Base-by-base conservation (phyloP, 2,797 vertebrate species). In the Neoniphon sammara region DNA sequence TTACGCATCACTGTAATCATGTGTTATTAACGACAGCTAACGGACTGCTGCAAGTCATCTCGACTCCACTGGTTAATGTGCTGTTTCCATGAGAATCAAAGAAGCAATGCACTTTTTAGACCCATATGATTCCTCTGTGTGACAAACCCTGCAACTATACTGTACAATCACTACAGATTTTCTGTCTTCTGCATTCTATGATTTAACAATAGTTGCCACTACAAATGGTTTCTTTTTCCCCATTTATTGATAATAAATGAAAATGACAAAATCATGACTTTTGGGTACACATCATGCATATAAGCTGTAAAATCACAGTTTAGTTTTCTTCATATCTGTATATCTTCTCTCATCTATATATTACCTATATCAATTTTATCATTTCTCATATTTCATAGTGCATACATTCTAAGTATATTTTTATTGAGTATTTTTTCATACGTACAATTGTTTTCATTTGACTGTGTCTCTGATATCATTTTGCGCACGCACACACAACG, bases 31-130 rank as follows among this genome's bases (percentile, higher is more conserved):
- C 9, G 39, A 73, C 27, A 42, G 31, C 55, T 56, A 77, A 71
- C 70, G 69, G 66, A 57, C 57, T 44, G 58, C 23, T 67, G 66
- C 21, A 27, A 58, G 55, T 64, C 39, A 30, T 21, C 36, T 63
- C 8, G 11, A 39, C 36, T 8, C 39, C 39, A 42, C 11, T 42
- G 72, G 64, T 20, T 69, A 2, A 56, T 70, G 30, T 71, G 69
- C 54, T 42, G 63, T 85, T 78, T 86, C 78, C 27, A 56, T 82
- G 78, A 88, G 79, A 85, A 78, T 74, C 52, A 64, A 78, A 71
- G 18, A 78, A 80, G 64, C 21, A 1, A 53, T 91, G 93, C 94
- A 95, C 92, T 95, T 94, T 89, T 94, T 70, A 88, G 81, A 85
- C 54, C 69, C 18, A 18, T 50, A 63, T 42, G 18, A 68, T 75